phyloP scores from a whole-genome alignment of 1,140 invertebrate species.

The Solenopsis fugax region DNA sequence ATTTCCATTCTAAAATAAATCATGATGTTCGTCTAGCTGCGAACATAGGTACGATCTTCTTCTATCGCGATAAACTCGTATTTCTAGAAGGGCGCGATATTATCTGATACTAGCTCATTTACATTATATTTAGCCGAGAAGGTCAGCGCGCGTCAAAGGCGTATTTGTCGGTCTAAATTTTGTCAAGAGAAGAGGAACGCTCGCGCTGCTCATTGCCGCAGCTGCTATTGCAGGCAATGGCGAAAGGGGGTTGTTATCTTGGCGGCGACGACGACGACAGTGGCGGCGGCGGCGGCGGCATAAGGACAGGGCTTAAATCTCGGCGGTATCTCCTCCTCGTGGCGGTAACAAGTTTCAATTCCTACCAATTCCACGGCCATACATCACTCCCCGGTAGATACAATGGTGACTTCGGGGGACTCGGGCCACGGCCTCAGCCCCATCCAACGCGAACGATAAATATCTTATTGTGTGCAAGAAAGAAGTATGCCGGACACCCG shows the following conservation, averaged over 20 bases:
- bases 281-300: conserved; percentile 67
- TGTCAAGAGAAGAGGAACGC: not conserved
- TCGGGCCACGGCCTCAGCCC: conserved; percentile 77
- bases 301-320: conserved; percentile 82
- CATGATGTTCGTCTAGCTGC: not conserved
- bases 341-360: conserved; percentile 84
- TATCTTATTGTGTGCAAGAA: conserved; percentile 83
- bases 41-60: not conserved
- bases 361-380: conserved; percentile 84
- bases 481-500: conserved; percentile 77
- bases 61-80: not conserved
- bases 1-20: not conserved
- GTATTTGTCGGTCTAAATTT: conserved; percentile 38
- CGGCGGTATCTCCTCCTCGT: conserved; percentile 78
- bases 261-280: conserved; percentile 42
- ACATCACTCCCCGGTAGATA: conserved; percentile 82
- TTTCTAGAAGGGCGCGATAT: not conserved
- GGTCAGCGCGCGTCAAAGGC: conserved; percentile 7
- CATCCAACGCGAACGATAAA: conserved; percentile 80
- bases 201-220: conserved; percentile 11
- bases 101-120: conserved; percentile 4
- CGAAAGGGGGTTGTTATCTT: conserved; percentile 75
- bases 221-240: conserved; percentile 68
- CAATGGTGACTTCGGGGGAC: conserved; percentile 81
- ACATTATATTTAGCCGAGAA: not conserved